These are phyloP conservation scores for Gastrophysa polygoni DNA, from an alignment of 2,888 invertebrate genomes.

Conservation along the genomic window DNA sequence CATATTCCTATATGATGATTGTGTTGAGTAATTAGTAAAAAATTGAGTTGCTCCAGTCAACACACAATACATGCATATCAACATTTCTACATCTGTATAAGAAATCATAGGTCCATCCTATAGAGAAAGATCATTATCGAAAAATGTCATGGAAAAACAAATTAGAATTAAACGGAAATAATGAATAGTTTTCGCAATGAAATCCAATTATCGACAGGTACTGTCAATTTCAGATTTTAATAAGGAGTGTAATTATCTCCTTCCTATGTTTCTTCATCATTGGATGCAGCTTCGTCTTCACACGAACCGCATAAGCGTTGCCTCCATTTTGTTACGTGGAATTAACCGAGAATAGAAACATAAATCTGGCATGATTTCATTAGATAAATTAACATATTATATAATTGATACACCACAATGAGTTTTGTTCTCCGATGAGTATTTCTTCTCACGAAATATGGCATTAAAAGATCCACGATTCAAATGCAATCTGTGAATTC, in stretches of 20 bases:
- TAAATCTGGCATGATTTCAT: background rate
- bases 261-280: background rate
- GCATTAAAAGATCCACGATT: slow-evolving; percentile 71
- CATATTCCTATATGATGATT: too few relatives aligned
- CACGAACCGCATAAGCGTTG: background rate
- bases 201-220: background rate
- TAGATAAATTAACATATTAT: slow-evolving; percentile 9
- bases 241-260: background rate
- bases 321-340: background rate
- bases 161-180: background rate
- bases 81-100: too few relatives aligned
- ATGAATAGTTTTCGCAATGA: background rate
- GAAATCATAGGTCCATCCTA: too few relatives aligned
- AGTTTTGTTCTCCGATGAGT: slow-evolving; percentile 6
- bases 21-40: too few relatives aligned
- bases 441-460: slow-evolving; percentile 61
- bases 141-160: background rate
- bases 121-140: too few relatives aligned
- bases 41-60: too few relatives aligned
- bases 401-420: background rate
- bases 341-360: background rate
- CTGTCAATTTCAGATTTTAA: background rate
- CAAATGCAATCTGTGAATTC: slow-evolving; percentile 69
- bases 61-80: too few relatives aligned
- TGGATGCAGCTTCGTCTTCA: background rate